A percentile compares a stretch with the other conserved stretches of the same genome.
Conservation (phyloP, 2,888 invertebrate species). For the Sthenelais limicola region DNA sequence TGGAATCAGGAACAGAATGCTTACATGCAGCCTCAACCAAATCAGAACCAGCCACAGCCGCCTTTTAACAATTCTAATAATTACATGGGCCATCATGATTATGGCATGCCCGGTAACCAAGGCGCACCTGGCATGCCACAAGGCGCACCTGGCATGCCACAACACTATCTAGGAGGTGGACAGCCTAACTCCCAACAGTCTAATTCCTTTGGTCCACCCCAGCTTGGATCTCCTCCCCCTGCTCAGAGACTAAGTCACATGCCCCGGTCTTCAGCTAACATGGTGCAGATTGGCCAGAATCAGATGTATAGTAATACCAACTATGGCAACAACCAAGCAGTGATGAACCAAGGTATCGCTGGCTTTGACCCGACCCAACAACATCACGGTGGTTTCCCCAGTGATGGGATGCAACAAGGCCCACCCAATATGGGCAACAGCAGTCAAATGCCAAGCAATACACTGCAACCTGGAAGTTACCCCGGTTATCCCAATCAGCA, state of each 20-base stretch:
- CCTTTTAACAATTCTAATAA: conserved; percentile 45
- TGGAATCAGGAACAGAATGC: conserved; percentile 37
- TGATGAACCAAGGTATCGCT: conserved; percentile 26
- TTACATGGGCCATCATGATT: conserved; percentile 58
- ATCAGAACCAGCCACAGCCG: conserved; percentile 25
- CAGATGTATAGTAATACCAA: not conserved
- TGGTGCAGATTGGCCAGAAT: conserved; percentile 1
- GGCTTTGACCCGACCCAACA: conserved; percentile 18
- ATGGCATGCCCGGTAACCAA: conserved; percentile 51
- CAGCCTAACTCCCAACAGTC: conserved; percentile 37
- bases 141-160: not conserved
- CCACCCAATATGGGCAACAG: not conserved
- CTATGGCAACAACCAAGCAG: conserved; percentile 13
- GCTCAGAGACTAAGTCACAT: conserved; percentile 18
- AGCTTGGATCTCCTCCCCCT: conserved; percentile 36
- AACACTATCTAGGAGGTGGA: conserved; percentile 33
- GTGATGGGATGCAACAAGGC: conserved; percentile 28
- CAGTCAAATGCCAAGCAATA: conserved; percentile 15
- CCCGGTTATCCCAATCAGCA: conserved; percentile 33
- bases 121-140: not conserved
- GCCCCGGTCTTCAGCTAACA: conserved; percentile 5
- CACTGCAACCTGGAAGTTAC: conserved; percentile 24
- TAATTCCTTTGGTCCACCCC: conserved; percentile 24
- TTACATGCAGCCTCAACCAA: conserved; percentile 42
- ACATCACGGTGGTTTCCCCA: conserved; percentile 12